These are phyloP conservation scores for Cassiopea andromeda DNA, from an alignment of 30 jellyfish, hydroid and myxozoan genomes.

Conservation along the genomic window DNA sequence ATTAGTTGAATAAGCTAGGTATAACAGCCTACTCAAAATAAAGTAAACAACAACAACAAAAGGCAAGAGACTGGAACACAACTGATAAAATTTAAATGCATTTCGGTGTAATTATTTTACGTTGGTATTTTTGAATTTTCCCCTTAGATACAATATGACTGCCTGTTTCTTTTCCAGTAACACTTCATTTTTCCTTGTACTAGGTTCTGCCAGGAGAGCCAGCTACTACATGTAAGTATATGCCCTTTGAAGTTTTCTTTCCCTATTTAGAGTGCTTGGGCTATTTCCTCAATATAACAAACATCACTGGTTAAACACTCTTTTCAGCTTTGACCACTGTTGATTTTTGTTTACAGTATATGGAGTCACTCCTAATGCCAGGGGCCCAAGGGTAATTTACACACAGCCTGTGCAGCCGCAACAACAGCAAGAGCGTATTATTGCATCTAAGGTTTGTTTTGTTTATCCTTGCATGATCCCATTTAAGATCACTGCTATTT, in stretches of 20 bases:
- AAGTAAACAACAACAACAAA: too few species aligned
- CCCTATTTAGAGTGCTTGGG: background rate
- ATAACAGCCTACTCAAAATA: too few species aligned
- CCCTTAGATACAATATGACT: too few species aligned
- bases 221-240: constrained; percentile 57
- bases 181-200: background rate
- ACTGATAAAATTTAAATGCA: too few species aligned
- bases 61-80: too few species aligned
- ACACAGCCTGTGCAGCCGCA: constrained; percentile 81
- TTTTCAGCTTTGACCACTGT: too few species aligned
- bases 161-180: background rate
- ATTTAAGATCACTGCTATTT: background rate
- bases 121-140: too few species aligned
- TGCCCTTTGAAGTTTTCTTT: background rate
- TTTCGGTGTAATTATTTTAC: too few species aligned
- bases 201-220: constrained; percentile 77
- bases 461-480: background rate
- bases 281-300: too few species aligned
- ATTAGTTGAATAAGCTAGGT: too few species aligned
- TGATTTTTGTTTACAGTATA: constrained; percentile 5
- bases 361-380: constrained; percentile 31
- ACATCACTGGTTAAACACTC: too few species aligned
- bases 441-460: constrained; percentile 48
- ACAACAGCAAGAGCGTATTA: constrained; percentile 50
- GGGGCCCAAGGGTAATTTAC: constrained; percentile 87